Base-by-base conservation (phyloP, 2,797 vertebrate genomes). In the Anniella stebbinsi region DNA sequence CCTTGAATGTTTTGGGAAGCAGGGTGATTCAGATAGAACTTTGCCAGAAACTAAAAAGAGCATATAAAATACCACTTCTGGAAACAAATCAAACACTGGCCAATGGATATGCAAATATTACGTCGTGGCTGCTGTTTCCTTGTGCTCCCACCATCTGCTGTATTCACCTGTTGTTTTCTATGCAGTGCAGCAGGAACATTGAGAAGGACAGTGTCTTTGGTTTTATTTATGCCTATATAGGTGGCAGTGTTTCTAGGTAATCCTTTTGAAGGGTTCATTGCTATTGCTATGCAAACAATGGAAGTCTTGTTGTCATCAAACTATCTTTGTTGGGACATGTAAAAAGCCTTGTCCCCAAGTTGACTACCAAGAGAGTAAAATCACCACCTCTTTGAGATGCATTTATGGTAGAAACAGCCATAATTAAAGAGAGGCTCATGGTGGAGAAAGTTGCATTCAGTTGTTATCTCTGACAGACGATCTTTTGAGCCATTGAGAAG, bases 61-160 rank as follows among this genome's bases (percentile, higher is more conserved):
- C 78, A 86, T 73, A 87, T 75, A 80, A 81, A 87, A 90, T 63
- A 75, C 48, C 81, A 21, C 51, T 87, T 90, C 67, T 87, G 89
- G 89, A 87, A 76, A 90, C 72, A 87, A 81, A 90, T 90, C 89
- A 90, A 90, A 90, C 69, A 86, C 67, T 86, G 84, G 84, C 67
- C 84, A 82, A 81, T 80, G 76, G 84, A 81, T 90, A 90, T 90
- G 77, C 84, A 82, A 90, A 90, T 90, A 75, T 17, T 73, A 66
- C 66, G 77, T 90, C 48, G 84, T 4, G 54, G 45, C 77, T 75
- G 84, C 77, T 90, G 69, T 87, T 90, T 90, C 88, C 84, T 87
- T 82, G 41, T 75, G 69, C 84, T 81, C 77, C 57, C 63, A 73
- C 89, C 89, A 90, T 90, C 77, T 90, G 84, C 84, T 87, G 69